Conservation (phyloP, 2,888 invertebrate genomes). For the Lasioglossum marginatum region DNA sequence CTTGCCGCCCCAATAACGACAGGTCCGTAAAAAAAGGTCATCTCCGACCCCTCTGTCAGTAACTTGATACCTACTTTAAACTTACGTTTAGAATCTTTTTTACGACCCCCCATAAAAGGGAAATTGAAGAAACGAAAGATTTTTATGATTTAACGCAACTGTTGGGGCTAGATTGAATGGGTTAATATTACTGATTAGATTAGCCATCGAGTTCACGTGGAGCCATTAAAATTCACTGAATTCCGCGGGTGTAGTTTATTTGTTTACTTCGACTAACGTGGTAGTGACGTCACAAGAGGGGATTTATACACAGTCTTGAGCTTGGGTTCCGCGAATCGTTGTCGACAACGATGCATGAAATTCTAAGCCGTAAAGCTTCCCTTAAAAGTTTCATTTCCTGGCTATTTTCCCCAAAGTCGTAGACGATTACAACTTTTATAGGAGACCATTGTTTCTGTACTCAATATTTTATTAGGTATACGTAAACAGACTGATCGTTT, state of each 20-base stretch:
- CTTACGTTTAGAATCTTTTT: slow-evolving; percentile 2
- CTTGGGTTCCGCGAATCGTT: background rate
- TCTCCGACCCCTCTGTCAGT: background rate
- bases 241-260: background rate
- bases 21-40: background rate
- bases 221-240: background rate
- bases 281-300: background rate
- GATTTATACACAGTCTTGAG: background rate
- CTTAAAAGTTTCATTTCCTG: background rate
- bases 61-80: background rate
- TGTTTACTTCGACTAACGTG: background rate
- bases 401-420: background rate
- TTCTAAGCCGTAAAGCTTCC: background rate
- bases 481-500: background rate
- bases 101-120: background rate
- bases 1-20: background rate
- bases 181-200: slow-evolving; percentile 1
- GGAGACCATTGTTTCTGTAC: background rate
- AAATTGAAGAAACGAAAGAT: background rate
- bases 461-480: background rate
- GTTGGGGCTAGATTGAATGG: background rate
- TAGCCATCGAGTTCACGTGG: background rate
- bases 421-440: background rate
- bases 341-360: background rate
- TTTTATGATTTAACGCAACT: slow-evolving; percentile 2